Conservation (phyloP, 2,113 vertebrate genomes). For the Megaptera novaeangliae region DNA sequence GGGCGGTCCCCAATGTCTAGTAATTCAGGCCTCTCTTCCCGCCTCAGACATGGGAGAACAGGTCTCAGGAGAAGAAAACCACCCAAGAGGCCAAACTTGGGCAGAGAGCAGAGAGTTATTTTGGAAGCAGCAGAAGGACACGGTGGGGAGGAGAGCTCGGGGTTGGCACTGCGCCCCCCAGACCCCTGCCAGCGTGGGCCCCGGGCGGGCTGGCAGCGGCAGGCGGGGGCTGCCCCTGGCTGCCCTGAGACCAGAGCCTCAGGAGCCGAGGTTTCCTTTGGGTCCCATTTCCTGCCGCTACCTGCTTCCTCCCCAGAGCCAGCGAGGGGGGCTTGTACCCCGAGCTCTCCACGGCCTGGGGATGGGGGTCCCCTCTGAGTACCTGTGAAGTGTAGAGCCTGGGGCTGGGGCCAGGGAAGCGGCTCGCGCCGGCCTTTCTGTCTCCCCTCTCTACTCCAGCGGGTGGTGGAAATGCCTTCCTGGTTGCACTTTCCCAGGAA, state of each 20-base stretch:
- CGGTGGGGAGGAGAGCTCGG: conserved; percentile 13
- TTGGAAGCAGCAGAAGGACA: conserved; percentile 65
- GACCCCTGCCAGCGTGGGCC: conserved; percentile 53
- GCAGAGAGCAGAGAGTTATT: conserved; percentile 63
- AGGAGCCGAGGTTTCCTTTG: not conserved
- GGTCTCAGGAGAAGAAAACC: conserved; percentile 47
- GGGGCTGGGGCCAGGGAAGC: not conserved
- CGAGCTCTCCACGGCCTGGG: not conserved
- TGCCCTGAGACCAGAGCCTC: not conserved
- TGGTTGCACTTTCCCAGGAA: not conserved
- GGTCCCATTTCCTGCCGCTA: not conserved
- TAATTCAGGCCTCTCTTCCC: not conserved
- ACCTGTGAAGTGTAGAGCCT: not conserved
- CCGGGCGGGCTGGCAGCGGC: not conserved
- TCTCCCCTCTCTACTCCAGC: not conserved
- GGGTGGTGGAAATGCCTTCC: accelerated
- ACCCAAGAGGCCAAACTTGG: conserved; percentile 48
- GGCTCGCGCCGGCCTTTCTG: not conserved
- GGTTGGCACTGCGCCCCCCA: conserved; percentile 45
- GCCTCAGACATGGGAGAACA: conserved; percentile 32
- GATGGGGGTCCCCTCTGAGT: accelerated
- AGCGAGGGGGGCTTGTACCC: not conserved
- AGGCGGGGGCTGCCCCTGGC: conserved; percentile 22
- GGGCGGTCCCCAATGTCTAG: not conserved
- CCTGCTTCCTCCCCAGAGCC: not conserved